A percentile compares a stretch with the other conserved stretches of the same genome.
phyloP scores from a whole-genome alignment of 2,113 vertebrate species.

The Salvelinus namaycush region DNA sequence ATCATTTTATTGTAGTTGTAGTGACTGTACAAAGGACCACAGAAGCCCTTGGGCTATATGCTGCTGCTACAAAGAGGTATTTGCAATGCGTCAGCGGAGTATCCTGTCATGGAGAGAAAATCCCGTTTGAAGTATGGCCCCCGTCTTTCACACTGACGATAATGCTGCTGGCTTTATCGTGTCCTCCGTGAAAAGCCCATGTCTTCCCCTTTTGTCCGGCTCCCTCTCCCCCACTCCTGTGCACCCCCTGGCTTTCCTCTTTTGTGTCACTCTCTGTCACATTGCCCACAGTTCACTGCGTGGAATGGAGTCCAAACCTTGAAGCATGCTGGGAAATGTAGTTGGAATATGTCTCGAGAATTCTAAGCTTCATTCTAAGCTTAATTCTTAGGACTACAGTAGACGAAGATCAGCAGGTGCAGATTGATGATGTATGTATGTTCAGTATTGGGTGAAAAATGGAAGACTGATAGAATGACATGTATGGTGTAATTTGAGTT shows the following conservation, averaged over 20 bases:
- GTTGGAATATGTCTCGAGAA: constrained; percentile 48
- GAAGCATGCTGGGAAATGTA: constrained; percentile 78
- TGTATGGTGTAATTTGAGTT: constrained; percentile 12
- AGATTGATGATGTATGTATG: constrained; percentile 15
- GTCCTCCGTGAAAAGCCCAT: constrained; percentile 79
- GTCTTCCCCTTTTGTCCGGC: constrained; percentile 78
- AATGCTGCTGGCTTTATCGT: constrained; percentile 79
- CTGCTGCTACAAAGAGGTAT: constrained; percentile 70
- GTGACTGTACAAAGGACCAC: constrained; percentile 66
- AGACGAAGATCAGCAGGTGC: constrained; percentile 7
- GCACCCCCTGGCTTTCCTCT: constrained; percentile 73
- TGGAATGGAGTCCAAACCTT: constrained; percentile 70
- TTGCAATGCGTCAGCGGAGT: constrained; percentile 73
- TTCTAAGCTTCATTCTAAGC: constrained; percentile 40
- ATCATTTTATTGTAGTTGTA: constrained; percentile 64
- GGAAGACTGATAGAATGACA: neutral
- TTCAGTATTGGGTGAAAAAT: constrained; percentile 20
- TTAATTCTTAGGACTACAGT: constrained; percentile 31
- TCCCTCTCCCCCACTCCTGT: constrained; percentile 67
- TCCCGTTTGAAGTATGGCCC: constrained; percentile 80
- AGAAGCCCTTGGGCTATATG: constrained; percentile 65
- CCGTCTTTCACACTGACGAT: constrained; percentile 79
- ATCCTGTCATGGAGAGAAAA: constrained; percentile 80
- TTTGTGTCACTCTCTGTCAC: constrained; percentile 77
- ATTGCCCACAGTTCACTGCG: constrained; percentile 68